Conservation (phyloP, 2,888 invertebrate genomes). For the Parnassius mnemosyne region DNA sequence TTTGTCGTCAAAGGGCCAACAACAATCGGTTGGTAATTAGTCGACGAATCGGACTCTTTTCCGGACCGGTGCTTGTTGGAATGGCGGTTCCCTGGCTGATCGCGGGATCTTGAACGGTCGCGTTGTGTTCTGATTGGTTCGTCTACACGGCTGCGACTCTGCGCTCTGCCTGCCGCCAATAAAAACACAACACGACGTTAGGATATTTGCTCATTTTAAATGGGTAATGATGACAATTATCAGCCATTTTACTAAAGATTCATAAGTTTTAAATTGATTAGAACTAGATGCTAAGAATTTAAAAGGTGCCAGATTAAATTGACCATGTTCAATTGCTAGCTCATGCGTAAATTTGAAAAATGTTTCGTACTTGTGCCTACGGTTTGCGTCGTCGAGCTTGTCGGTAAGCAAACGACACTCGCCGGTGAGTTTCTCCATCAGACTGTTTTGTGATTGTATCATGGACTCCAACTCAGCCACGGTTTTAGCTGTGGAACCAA, state of each 20-base stretch:
- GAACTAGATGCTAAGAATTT: background rate
- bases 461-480: constrained; percentile 94
- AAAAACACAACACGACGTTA: constrained; percentile 81
- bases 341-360: constrained; percentile 64
- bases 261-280: background rate
- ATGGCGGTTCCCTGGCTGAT: constrained; percentile 56
- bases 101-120: constrained; percentile 71
- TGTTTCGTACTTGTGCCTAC: constrained; percentile 91
- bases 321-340: constrained; percentile 29
- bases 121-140: constrained; percentile 81
- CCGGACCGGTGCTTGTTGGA: constrained; percentile 69
- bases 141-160: constrained; percentile 77
- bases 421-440: constrained; percentile 94
- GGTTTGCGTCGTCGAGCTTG: constrained; percentile 93
- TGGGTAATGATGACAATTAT: constrained; percentile 67
- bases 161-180: constrained; percentile 80
- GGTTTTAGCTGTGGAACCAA: constrained; percentile 88
- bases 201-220: constrained; percentile 48
- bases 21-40: constrained; percentile 66
- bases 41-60: constrained; percentile 82
- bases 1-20: constrained; percentile 76
- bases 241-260: constrained; percentile 29
- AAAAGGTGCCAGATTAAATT: constrained; percentile 27
- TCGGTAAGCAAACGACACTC: constrained; percentile 94
- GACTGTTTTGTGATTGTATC: constrained; percentile 94